Evolutionary conservation across 2,113 vertebrate species (phyloP), one percentile per base, ranked within the genome.

Genomic region (Oryzias javanicus): DNA sequence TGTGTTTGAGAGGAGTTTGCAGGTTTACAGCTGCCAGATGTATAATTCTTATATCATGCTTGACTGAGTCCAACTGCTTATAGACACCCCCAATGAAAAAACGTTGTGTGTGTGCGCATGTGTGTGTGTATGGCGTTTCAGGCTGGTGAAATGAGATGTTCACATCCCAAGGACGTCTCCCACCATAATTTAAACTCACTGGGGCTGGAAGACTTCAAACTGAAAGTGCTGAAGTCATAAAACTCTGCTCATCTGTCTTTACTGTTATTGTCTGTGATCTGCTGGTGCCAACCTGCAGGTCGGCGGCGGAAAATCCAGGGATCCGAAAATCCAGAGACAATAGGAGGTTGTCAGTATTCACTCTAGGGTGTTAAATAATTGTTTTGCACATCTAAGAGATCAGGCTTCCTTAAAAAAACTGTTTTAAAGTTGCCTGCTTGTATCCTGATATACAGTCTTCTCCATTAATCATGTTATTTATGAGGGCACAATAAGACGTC

Each of bases 81-180:
- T 74, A 64, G 81, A 82, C 85, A 87, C 81, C 84, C 84, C 81
- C 84, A 80, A 70, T 82, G 80, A 84, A 87, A 81, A 73, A 52
- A 73, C 59, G 45, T 81, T 42, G 62, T 69, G 29, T 49, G 44
- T n/a, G 41, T 47, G 60, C 60, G 60, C 20, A 27, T 46, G 61
- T 27, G 55, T 48, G 45, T 48, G 56, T 20, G 44, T 44, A 55
- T 19, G 60, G 64, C 25, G 46, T 22, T 66, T 53, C 29, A 62
- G 68, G 70, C 18, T 69, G 79, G 67, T 84, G 82, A 84, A 89
- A 90, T 89, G 87, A 90, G 87, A 89, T 87, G 87, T 89, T 88
- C 88, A 88, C 85, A 88, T 88, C 83, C 79, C 88, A 90, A 90
- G 88, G 88, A 89, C 88, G 79, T 90, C 83, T 87, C 71, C 82